Percentiles rank a stretch among this genome's conserved stretches.
phyloP scores from a whole-genome alignment of 1,140 invertebrate genomes.

The Bactericera cockerelli region DNA sequence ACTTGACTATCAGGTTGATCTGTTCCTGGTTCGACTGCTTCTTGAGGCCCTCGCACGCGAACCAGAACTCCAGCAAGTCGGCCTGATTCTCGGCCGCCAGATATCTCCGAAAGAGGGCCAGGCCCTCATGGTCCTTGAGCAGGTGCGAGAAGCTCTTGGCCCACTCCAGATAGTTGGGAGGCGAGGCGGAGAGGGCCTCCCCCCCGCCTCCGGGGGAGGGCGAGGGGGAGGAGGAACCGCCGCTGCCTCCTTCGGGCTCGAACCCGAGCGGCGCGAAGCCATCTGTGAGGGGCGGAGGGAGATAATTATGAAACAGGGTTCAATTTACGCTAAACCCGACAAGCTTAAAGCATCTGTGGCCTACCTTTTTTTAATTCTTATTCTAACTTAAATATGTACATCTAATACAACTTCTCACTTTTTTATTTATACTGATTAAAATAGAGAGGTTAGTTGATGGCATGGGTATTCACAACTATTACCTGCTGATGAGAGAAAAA shows the following conservation, averaged over 20 bases:
- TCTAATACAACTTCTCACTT: no score
- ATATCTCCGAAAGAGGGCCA: slow-evolving; percentile 67
- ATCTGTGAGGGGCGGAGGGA: slow-evolving; percentile 26
- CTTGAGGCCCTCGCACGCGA: slow-evolving; percentile 77
- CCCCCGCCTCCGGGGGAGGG: slow-evolving; percentile 26
- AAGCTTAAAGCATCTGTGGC: no score
- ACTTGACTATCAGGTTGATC: slow-evolving; percentile 57
- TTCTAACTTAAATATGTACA: no score
- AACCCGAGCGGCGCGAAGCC: slow-evolving; percentile 35
- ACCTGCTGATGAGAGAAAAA: no score
- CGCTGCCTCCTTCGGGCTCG: slow-evolving; percentile 32
- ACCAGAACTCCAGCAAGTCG: slow-evolving; percentile 73
- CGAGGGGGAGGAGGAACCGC: slow-evolving; percentile 13
- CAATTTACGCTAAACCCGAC: no score
- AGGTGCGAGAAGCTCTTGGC: slow-evolving; percentile 62
- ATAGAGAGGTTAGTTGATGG: no score
- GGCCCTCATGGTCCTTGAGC: slow-evolving; percentile 69
- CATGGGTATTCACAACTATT: no score
- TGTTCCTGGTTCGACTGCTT: slow-evolving; percentile 53
- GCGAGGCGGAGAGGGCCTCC: slow-evolving; percentile 34
- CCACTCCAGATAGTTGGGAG: slow-evolving; percentile 71
- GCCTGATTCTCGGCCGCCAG: slow-evolving; percentile 62
- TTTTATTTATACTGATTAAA: no score
- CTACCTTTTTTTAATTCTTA: no score
- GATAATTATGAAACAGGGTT: no score